These are phyloP conservation scores for Platycnemis pennipes DNA, from an alignment of 2,888 invertebrate species.

Conservation along the genomic window DNA sequence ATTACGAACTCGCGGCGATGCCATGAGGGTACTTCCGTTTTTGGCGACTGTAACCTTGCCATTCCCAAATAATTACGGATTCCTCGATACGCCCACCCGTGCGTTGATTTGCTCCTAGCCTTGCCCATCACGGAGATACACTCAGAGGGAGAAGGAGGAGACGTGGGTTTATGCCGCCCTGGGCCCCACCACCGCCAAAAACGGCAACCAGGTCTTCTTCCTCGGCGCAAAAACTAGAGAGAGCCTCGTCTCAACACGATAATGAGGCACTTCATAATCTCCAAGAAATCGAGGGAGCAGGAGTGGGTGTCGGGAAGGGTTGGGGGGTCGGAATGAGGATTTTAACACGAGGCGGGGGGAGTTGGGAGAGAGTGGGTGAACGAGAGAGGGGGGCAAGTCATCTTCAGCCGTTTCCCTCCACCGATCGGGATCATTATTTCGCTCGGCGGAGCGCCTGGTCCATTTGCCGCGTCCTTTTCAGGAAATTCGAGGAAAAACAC, in stretches of 20 bases:
- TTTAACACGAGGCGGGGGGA: neutral
- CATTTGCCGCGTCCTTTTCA: neutral
- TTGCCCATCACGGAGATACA: neutral
- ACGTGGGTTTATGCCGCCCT: neutral
- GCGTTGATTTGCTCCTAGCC: neutral
- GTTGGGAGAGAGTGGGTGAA: neutral
- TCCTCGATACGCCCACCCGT: neutral
- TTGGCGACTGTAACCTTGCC: neutral
- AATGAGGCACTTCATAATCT: conserved; percentile 27
- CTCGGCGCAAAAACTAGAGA: neutral
- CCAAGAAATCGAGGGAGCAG: neutral
- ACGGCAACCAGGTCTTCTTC: neutral
- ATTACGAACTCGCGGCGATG: too few relatives aligned
- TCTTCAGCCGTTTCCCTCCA: neutral
- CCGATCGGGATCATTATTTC: conserved; percentile 21
- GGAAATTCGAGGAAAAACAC: neutral
- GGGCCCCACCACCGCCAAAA: neutral
- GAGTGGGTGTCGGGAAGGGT: neutral
- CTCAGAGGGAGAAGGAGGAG: neutral
- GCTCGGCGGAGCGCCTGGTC: neutral
- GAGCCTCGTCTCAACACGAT: neutral
- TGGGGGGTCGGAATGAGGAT: neutral
- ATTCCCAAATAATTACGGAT: neutral
- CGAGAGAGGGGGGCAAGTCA: neutral
- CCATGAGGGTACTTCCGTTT: neutral